These are phyloP conservation scores for Epistrophe eligans DNA, from an alignment of 2,888 invertebrate genomes.

Conservation along the genomic window DNA sequence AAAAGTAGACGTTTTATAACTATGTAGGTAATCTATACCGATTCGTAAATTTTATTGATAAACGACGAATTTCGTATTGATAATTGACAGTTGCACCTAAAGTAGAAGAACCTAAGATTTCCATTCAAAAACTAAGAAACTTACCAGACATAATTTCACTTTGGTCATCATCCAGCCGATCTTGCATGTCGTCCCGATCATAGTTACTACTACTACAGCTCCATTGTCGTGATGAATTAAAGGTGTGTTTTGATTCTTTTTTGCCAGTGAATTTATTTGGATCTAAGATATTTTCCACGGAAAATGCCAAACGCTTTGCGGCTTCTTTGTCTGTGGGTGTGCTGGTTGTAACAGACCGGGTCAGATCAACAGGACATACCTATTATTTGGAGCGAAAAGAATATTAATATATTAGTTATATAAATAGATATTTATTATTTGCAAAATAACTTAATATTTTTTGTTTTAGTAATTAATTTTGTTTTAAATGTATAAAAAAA, in stretches of 20 bases:
- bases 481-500: too few species aligned
- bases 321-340: constrained; percentile 82
- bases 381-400: constrained; percentile 62
- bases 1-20: too few species aligned
- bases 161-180: constrained; percentile 83
- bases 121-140: constrained; percentile 78
- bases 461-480: too few species aligned
- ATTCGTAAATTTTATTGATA: too few species aligned
- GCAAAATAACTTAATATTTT: too few species aligned
- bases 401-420: background rate
- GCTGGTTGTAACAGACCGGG: constrained; percentile 82
- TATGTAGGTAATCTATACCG: too few species aligned
- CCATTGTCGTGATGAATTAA: constrained; percentile 84
- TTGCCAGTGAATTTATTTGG: constrained; percentile 95
- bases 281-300: constrained; percentile 95
- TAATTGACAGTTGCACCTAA: too few species aligned
- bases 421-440: too few species aligned
- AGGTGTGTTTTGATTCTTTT: constrained; percentile 80
- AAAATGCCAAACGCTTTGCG: constrained; percentile 89
- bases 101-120: too few species aligned
- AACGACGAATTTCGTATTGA: too few species aligned
- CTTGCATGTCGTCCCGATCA: constrained; percentile 83
- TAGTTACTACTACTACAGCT: constrained; percentile 82
- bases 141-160: constrained; percentile 85
- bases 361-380: constrained; percentile 84